Evolutionary conservation across 2,888 invertebrate species (phyloP).

Genomic region (Caenorhabditis uteleia): DNA sequence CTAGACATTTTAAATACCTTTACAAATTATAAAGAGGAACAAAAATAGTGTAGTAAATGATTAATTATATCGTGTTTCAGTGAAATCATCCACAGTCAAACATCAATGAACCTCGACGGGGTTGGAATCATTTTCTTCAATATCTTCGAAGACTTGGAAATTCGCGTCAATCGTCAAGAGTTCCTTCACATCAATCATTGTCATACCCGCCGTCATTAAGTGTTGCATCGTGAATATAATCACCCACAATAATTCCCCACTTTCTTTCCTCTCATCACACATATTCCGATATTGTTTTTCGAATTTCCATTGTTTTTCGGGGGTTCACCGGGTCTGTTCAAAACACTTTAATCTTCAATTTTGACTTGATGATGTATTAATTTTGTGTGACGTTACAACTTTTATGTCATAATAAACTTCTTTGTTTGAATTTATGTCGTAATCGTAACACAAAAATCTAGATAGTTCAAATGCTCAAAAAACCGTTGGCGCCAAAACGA

Average conservation of each 20-base stretch:
- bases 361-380: neutral
- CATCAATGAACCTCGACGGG: slow-evolving; percentile 54
- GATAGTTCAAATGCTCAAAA: too few species aligned
- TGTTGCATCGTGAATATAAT: too few species aligned
- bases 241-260: neutral
- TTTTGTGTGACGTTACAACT: too few species aligned
- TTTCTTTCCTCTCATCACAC: slow-evolving; percentile 1
- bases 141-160: slow-evolving; percentile 49
- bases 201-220: slow-evolving; percentile 43
- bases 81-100: slow-evolving; percentile 26
- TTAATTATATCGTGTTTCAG: slow-evolving; percentile 21
- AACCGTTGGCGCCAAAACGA: too few species aligned
- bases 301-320: neutral
- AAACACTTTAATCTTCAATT: neutral
- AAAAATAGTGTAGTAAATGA: too few species aligned
- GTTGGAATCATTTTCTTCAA: slow-evolving; percentile 63
- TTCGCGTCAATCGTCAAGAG: slow-evolving; percentile 54
- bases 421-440: too few species aligned
- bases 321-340: too few species aligned
- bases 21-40: too few species aligned
- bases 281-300: neutral
- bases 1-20: too few species aligned
- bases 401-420: too few species aligned
- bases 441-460: too few species aligned
- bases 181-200: slow-evolving; percentile 57